phyloP scores from a whole-genome alignment of 1,140 invertebrate species.

The Berghia stephanieae region DNA sequence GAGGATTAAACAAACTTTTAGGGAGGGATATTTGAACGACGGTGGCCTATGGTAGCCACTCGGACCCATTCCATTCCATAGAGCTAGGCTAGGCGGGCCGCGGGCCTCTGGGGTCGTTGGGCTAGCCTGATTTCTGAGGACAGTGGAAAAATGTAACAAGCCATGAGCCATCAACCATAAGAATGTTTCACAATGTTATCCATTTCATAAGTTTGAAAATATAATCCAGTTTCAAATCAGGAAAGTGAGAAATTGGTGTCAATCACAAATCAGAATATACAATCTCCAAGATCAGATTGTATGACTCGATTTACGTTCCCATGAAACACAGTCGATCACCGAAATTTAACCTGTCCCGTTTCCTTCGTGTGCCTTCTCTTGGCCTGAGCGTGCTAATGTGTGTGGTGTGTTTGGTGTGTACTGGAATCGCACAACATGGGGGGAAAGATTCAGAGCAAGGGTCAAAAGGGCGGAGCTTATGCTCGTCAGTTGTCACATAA shows the following conservation, averaged over 20 bases:
- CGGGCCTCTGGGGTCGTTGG: slow-evolving; percentile 26
- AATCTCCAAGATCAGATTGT: neutral
- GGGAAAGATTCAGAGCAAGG: slow-evolving; percentile 24
- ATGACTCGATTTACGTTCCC: neutral
- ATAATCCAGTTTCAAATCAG: slow-evolving; percentile 16
- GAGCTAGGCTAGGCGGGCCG: slow-evolving; percentile 31
- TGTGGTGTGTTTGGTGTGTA: slow-evolving; percentile 27
- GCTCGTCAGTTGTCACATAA: slow-evolving; percentile 34
- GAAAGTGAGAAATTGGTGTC: neutral
- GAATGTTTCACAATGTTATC: slow-evolving; percentile 12
- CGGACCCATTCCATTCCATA: slow-evolving; percentile 53
- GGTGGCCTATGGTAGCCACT: slow-evolving; percentile 40
- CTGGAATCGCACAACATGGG: slow-evolving; percentile 32
- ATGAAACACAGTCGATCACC: neutral
- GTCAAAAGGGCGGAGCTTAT: slow-evolving; percentile 35
- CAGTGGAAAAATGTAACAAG: slow-evolving; percentile 36
- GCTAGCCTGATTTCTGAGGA: slow-evolving; percentile 41
- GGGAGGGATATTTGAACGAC: slow-evolving; percentile 35
- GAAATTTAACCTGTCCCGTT: neutral
- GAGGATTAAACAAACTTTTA: slow-evolving; percentile 31
- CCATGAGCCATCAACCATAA: slow-evolving; percentile 40
- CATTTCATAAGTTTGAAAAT: slow-evolving; percentile 7
- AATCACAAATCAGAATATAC: neutral
- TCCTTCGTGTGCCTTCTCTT: slow-evolving; percentile 12
- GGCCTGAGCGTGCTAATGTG: slow-evolving; percentile 27